phyloP scores from a whole-genome alignment of 2,888 invertebrate genomes.

The Cephus nigrinus region DNA sequence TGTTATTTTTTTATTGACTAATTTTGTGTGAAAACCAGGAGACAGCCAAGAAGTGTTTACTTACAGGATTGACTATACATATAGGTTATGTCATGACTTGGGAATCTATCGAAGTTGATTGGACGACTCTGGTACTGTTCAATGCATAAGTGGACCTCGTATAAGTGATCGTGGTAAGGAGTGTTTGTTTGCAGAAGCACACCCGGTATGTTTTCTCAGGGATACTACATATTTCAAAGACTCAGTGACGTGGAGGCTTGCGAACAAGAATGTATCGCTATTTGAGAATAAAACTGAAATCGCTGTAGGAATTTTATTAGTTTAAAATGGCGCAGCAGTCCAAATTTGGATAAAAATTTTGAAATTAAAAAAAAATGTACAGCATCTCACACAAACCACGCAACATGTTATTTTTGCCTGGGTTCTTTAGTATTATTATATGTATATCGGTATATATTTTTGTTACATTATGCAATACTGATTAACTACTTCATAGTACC shows the following conservation, averaged over 20 bases:
- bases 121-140: neutral
- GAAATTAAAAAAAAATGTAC: neutral
- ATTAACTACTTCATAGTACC: too few species aligned
- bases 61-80: neutral
- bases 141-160: neutral
- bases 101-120: neutral
- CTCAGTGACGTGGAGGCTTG: neutral
- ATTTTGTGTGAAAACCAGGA: neutral
- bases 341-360: neutral
- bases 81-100: neutral
- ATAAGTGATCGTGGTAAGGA: constrained; percentile 1
- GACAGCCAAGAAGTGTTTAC: neutral
- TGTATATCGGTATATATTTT: too few species aligned
- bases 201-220: constrained; percentile 12
- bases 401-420: neutral
- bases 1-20: neutral
- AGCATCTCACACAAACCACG: neutral
- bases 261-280: neutral
- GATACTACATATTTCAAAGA: neutral
- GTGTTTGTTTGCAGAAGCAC: constrained; percentile 21
- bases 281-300: neutral
- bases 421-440: neutral
- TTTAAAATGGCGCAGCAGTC: neutral
- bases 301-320: neutral
- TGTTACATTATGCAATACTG: too few species aligned